Base-by-base conservation (phyloP, 2,113 vertebrate species). In the Leptocoma aspasia region DNA sequence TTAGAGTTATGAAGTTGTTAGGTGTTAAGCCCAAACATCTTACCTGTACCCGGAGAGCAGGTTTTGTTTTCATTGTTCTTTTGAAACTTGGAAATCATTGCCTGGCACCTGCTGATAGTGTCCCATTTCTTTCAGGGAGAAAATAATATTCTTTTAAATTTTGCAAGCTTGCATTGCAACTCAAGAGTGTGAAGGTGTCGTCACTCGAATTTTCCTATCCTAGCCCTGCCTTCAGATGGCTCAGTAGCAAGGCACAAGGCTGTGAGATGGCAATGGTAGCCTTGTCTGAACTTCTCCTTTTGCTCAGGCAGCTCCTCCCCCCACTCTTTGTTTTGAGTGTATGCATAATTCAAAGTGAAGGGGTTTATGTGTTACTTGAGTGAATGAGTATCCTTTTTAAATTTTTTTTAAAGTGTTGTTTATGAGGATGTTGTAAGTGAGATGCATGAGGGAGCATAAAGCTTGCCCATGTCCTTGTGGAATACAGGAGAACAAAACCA, bases 131-230 rank as follows among this genome's bases (percentile, higher is more conserved):
- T 79, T 63, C 39, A 72, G 59, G 64, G 60, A 76, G 33, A 75
- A 78, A 69, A 59, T 47, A 50, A 15, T 12, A 10, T 5, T 86
- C 19, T 50, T 52, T 23, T 26, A 45, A 10, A 5, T 60, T 70
- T 64, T 91, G 10, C 9, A 45, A 87, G 35, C 23, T 66, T 45
- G 11, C 8, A 1, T 41, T 85, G 50, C 42, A 1, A 3, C 53
- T 91, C 15, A 27, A 14, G 42, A 73, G 13, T 0, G 0, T 27
- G 16, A 45, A 54, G 44, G 23, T 6, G 0, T 37, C 7, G 2
- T 42, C 45, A 12, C 30, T 64, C 66, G 10, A 15, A 24, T 37
- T 71, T 83, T 86, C 8, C 0, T 49, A 2, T 64, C 33, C 27
- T 9, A 41, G 28, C 7, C 39, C 56, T 71, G 2, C 69, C 79